Evolutionary conservation across 53 echinoderm and acorn worm species (phyloP).

Genomic region (Paracentrotus lividus): DNA sequence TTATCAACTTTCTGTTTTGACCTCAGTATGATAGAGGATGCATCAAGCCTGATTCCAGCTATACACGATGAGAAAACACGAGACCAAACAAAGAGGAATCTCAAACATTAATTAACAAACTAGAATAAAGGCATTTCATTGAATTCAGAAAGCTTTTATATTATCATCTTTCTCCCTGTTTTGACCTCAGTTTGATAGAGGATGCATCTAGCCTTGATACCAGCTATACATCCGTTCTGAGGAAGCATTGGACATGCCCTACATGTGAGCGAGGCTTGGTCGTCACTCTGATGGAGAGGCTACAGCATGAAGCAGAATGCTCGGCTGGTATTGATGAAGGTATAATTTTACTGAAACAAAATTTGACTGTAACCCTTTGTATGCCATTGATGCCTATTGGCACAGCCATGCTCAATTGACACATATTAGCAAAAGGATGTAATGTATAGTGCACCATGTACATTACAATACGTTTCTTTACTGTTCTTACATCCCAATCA

Average conservation of each 20-base stretch:
- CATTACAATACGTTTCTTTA: too few species aligned
- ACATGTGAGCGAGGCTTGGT: conserved; percentile 81
- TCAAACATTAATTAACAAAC: too few species aligned
- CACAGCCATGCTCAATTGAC: too few species aligned
- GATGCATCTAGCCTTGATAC: conserved; percentile 58
- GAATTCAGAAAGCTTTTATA: too few species aligned
- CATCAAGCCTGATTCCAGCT: conserved; percentile 63
- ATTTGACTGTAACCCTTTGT: too few species aligned
- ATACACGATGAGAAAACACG: conserved; percentile 90
- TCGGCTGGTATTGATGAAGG: conserved; percentile 60
- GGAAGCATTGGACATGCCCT: conserved; percentile 96
- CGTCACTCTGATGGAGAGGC: conserved; percentile 86
- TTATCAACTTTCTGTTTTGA: background rate
- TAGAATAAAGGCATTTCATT: too few species aligned
- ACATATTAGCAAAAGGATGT: too few species aligned
- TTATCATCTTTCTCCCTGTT: background rate
- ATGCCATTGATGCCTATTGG: too few species aligned
- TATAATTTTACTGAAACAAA: too few species aligned
- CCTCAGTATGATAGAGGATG: conserved; percentile 71
- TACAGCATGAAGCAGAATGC: conserved; percentile 90
- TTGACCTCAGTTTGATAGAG: conserved; percentile 66
- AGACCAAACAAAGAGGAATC: too few species aligned
- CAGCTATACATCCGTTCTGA: conserved; percentile 85
- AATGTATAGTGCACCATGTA: too few species aligned
- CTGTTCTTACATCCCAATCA: too few species aligned